Evolutionary conservation across 2,113 vertebrate species (phyloP).

Genomic region (Columba livia): DNA sequence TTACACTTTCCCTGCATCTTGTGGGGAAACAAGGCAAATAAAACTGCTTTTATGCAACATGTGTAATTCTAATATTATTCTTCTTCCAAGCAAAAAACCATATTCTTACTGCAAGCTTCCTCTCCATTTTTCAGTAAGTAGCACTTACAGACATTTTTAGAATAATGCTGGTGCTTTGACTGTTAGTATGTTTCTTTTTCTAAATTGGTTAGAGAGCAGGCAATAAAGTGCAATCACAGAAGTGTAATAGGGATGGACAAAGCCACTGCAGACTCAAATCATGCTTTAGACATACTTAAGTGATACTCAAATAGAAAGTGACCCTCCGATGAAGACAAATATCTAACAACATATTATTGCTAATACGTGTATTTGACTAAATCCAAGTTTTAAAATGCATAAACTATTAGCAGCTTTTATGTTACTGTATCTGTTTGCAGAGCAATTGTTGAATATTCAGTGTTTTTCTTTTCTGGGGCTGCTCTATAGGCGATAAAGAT

Average conservation of each 20-base stretch:
- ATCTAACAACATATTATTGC: neutral
- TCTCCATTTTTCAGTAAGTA: neutral
- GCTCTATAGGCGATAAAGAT: neutral
- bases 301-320: neutral
- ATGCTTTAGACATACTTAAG: neutral
- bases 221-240: neutral
- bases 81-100: neutral
- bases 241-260: neutral
- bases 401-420: neutral
- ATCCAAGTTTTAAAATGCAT: neutral
- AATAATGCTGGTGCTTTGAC: neutral
- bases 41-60: conserved; percentile 40
- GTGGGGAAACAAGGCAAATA: conserved; percentile 47
- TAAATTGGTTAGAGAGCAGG: neutral
- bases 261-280: neutral
- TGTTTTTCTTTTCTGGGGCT: neutral
- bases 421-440: neutral
- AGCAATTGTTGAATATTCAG: neutral
- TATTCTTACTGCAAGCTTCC: neutral
- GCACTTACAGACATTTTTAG: neutral
- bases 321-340: neutral
- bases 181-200: neutral
- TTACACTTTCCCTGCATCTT: conserved; percentile 53
- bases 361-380: neutral
- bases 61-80: neutral